Conservation (phyloP, 2,797 vertebrate species). For the Phoebastria nigripes region DNA sequence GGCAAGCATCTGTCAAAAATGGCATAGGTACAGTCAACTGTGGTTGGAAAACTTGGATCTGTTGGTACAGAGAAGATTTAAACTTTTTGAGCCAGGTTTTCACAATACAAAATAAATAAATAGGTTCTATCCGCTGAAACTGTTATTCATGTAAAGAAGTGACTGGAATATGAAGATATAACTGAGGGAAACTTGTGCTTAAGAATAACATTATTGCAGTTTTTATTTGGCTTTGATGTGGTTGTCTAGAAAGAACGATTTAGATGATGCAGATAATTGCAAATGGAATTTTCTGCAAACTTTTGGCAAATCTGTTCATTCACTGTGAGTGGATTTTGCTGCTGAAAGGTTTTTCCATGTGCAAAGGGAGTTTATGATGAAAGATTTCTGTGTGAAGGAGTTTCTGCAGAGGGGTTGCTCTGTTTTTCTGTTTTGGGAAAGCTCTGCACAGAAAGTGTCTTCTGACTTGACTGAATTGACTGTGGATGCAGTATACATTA, state of each 20-base stretch:
- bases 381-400: background rate
- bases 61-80: background rate
- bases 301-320: background rate
- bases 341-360: slow-evolving; percentile 15
- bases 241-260: background rate
- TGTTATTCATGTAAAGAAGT: background rate
- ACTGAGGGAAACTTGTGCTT: background rate
- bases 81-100: background rate
- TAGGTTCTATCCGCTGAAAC: background rate
- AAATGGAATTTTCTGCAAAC: slow-evolving; percentile 19
- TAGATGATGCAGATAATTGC: slow-evolving; percentile 1
- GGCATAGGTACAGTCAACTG: background rate
- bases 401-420: background rate
- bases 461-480: background rate
- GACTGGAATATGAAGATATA: background rate
- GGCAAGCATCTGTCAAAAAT: background rate
- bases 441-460: background rate
- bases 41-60: background rate
- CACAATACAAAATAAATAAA: background rate
- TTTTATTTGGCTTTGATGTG: slow-evolving; percentile 7
- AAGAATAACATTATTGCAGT: background rate
- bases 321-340: background rate
- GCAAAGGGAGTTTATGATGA: background rate
- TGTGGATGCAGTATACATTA: background rate
- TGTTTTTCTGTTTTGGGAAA: background rate